Base-by-base conservation (phyloP, 1,140 invertebrate genomes). In the Marisa cornuarietis region DNA sequence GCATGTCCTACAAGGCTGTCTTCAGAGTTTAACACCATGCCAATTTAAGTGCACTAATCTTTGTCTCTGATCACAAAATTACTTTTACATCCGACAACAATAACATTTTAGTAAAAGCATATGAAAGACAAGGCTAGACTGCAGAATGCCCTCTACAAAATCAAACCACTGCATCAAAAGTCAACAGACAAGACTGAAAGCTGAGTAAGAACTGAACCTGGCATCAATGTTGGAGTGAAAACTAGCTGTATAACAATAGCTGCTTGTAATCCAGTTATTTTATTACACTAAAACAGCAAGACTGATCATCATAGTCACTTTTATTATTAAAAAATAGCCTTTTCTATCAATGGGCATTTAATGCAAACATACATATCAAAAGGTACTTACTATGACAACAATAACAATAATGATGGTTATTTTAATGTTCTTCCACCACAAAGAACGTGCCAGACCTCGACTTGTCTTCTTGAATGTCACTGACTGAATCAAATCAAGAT, bases 361-460 rank as follows among this genome's bases (percentile, higher is more conserved):
- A 63, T 49, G 80, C 65, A 85, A 63, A 42, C 49, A 26, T 18
- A 8, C 31, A 77, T 52, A 14, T 76, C 8, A 79, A 14, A 51
- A 51, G 72, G 52, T 75, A 90, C 93, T 93, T 91, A 98, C 94
- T 79, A 95, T 92, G 80, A 95, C 91, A 75, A 96, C 92, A 65
- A 92, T 83, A 42, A 91, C 93, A 85, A 96, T 92, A 79, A 97
- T 94, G 6, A 97, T 93, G 83, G 97, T 97, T 86, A 98, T 92
- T 90, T 97, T 97, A 5, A 98, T 93, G 90, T 97, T 98, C 91
- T 97, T 97, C 96, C 96, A 97, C 91, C 96, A 98, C 89, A 98
- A 92, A 26, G 95, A 95, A 42, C 96, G 92, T 68, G 96, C 95
- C 24, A 98, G 90, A 82, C 95, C 96, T 86, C 96, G 93, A 84